phyloP scores from a whole-genome alignment of 2,797 vertebrate genomes.

The Iguana delicatissima region DNA sequence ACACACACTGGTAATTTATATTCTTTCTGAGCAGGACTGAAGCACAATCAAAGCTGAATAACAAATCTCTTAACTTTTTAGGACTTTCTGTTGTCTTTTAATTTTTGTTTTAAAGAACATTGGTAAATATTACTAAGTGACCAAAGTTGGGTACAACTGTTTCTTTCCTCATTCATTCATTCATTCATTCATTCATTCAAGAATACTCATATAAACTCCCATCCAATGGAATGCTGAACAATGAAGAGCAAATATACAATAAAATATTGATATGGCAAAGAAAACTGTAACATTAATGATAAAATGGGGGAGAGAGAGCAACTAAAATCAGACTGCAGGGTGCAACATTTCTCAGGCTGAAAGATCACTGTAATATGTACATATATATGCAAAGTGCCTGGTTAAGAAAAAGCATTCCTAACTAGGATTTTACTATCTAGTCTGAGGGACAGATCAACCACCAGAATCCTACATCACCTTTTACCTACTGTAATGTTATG shows the following conservation, averaged over 20 bases:
- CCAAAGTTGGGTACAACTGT: not conserved
- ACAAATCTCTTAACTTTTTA: slow-evolving; percentile 54
- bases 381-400: too few species aligned
- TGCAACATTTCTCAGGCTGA: too few species aligned
- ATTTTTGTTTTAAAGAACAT: slow-evolving; percentile 58
- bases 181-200: too few species aligned
- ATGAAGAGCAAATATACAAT: not conserved
- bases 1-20: slow-evolving; percentile 62
- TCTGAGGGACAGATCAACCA: too few species aligned
- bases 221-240: not conserved
- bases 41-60: slow-evolving; percentile 58
- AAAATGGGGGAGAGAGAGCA: too few species aligned
- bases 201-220: too few species aligned
- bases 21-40: slow-evolving; percentile 61
- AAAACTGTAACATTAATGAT: not conserved
- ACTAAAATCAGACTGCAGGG: not conserved
- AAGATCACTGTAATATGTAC: too few species aligned
- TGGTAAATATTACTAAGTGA: slow-evolving; percentile 59
- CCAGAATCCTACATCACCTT: too few species aligned
- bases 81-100: slow-evolving; percentile 43
- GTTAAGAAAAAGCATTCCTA: not conserved
- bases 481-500: too few species aligned
- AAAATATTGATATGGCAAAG: not conserved
- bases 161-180: not conserved
- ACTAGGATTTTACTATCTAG: not conserved